A percentile compares a stretch with the other conserved stretches of the same genome.
phyloP scores from a whole-genome alignment of 2,797 vertebrate genomes.

The Sebastes reedi region DNA sequence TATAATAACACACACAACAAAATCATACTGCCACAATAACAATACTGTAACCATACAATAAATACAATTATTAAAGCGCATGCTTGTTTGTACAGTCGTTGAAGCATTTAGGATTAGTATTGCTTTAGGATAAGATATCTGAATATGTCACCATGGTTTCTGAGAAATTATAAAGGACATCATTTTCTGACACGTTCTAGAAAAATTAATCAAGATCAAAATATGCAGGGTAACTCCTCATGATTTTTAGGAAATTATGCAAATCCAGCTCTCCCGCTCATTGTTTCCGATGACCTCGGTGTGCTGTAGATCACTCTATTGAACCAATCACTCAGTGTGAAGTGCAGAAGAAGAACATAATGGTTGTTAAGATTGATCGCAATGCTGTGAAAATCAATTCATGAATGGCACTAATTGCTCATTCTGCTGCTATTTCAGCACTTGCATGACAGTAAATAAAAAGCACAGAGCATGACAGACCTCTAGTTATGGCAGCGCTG shows the following conservation, averaged over 20 bases:
- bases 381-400: conserved; percentile 38
- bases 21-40: too few species aligned
- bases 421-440: conserved; percentile 45
- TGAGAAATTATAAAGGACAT: background rate
- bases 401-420: conserved; percentile 58
- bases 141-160: background rate
- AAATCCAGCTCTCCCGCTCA: background rate
- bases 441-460: conserved; percentile 53
- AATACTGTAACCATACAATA: too few species aligned
- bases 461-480: conserved; percentile 29
- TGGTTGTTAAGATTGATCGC: conserved; percentile 48
- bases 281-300: conserved; percentile 43
- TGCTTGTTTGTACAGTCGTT: too few species aligned
- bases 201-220: background rate
- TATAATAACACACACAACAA: too few species aligned
- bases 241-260: conserved; percentile 19
- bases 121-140: background rate
- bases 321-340: conserved; percentile 29
- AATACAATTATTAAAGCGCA: too few species aligned
- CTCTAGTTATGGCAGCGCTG: conserved; percentile 36
- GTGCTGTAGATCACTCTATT: conserved; percentile 37
- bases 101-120: too few species aligned
- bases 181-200: background rate
- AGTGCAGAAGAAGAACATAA: conserved; percentile 31
- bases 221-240: background rate